Base-by-base conservation (phyloP, 2,888 invertebrate genomes). In the Noctua comes region DNA sequence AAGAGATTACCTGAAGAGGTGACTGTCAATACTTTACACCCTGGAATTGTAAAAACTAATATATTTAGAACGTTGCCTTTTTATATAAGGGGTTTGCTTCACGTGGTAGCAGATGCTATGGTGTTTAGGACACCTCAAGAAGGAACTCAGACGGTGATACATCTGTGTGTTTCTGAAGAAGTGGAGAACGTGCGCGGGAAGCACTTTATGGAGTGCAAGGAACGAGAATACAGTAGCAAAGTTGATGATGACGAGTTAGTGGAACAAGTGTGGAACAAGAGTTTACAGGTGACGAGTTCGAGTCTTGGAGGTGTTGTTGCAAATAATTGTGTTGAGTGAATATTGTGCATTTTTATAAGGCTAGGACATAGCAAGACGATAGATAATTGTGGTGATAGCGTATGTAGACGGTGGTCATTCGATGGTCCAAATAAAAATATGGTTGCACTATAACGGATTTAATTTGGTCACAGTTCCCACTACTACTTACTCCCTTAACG, bases 11-110 rank as follows among this genome's bases (percentile, higher is more conserved):
- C 95, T 2, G 88, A 88, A 21, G 98, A 97, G 7, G 97, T 99
- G 0, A 98, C 98, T 0, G 98, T 97, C 0, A 99, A 99, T 91
- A 98, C 97, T 85, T 93, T 99, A 71, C 99, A 99, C 94, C 99
- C 99, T 0, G 99, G 99, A 21, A 95, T 98, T 92, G 98, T 98
- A 59, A 98, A 98, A 91, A 98, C 98, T 0, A 98, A 98, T 43
- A 98, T 98, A 73, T 98, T 98, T 97, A 97, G 98, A 57, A 98
- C 97, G 87, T 93, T 97, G 21, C 97, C 97, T 0, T 70, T 82
- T 1, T 11, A 75, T 3, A 0, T 59, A 0, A 92, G 97, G 2
- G 97, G 97, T 31, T 94, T 97, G 0, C 83, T 98, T 83, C 92
- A 96, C 82, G 89, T 97, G 10, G 92, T 98, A 5, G 94, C 97